These are phyloP conservation scores for Pristionchus japonicus DNA, from an alignment of 2,888 invertebrate genomes.

Conservation along the genomic window DNA sequence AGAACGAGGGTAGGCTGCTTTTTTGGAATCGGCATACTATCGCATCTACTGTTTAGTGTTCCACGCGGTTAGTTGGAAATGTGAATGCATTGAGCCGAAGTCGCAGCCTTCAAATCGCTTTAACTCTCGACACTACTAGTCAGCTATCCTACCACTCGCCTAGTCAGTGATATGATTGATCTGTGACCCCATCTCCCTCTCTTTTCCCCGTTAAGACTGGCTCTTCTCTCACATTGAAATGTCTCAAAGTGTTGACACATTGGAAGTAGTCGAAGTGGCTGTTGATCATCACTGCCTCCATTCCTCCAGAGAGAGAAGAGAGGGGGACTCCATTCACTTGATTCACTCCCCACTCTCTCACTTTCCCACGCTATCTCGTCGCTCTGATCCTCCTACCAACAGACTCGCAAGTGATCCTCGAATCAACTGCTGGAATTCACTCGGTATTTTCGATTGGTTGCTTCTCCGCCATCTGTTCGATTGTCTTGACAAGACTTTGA, in stretches of 20 bases:
- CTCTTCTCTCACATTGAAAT: constrained; percentile 22
- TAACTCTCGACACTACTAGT: too few relatives aligned
- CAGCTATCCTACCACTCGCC: neutral
- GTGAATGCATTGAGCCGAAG: neutral
- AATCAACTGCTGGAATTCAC: neutral
- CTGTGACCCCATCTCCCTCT: neutral
- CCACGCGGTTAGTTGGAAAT: neutral
- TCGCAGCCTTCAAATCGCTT: too few relatives aligned
- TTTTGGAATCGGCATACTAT: neutral
- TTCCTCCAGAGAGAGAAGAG: neutral
- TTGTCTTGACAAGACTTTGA: neutral
- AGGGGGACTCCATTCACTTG: neutral
- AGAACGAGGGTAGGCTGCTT: neutral
- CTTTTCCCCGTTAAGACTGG: neutral
- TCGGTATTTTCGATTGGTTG: neutral
- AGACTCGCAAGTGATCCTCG: neutral
- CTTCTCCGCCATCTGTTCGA: neutral
- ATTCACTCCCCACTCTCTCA: neutral
- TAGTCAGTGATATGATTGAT: constrained; percentile 1
- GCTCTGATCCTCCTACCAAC: neutral
- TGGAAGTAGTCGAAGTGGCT: neutral
- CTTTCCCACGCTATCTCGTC: neutral
- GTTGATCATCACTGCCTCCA: constrained; percentile 24
- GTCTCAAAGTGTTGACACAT: constrained; percentile 22
- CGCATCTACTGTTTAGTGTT: neutral